Conservation (phyloP, 2,888 invertebrate species). For the Phaonia tiefii region DNA sequence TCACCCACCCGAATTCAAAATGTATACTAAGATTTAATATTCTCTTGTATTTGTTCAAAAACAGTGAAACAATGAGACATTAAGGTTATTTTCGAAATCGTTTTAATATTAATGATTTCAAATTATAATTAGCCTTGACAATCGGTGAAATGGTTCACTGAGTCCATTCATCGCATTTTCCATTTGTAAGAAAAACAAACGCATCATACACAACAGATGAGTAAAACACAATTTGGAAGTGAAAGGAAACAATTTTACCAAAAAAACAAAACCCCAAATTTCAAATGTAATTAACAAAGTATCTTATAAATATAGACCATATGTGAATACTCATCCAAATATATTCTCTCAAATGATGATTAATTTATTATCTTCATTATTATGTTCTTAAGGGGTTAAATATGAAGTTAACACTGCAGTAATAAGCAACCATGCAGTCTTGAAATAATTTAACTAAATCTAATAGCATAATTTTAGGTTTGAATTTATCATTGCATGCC, state of each 20-base stretch:
- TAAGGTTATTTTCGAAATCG: slow-evolving; percentile 37
- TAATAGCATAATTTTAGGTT: background rate
- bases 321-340: background rate
- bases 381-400: slow-evolving; percentile 1
- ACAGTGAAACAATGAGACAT: slow-evolving; percentile 26
- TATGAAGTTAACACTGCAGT: background rate
- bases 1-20: slow-evolving; percentile 18
- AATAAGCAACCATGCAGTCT: background rate
- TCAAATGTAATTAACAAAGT: background rate
- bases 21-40: background rate
- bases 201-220: no score
- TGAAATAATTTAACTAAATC: background rate
- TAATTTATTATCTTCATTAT: background rate
- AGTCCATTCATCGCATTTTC: slow-evolving; percentile 25
- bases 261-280: slow-evolving; percentile 31
- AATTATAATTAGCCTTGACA: slow-evolving; percentile 56
- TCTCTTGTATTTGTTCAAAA: background rate
- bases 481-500: no score
- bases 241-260: slow-evolving; percentile 25
- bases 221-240: slow-evolving; percentile 24
- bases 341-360: background rate
- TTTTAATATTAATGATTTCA: slow-evolving; percentile 20
- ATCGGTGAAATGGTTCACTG: slow-evolving; percentile 53
- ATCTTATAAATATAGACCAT: background rate
- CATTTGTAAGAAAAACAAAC: no score